Base-by-base conservation (phyloP, 2,888 invertebrate genomes). In the Lasioglossum marginatum region DNA sequence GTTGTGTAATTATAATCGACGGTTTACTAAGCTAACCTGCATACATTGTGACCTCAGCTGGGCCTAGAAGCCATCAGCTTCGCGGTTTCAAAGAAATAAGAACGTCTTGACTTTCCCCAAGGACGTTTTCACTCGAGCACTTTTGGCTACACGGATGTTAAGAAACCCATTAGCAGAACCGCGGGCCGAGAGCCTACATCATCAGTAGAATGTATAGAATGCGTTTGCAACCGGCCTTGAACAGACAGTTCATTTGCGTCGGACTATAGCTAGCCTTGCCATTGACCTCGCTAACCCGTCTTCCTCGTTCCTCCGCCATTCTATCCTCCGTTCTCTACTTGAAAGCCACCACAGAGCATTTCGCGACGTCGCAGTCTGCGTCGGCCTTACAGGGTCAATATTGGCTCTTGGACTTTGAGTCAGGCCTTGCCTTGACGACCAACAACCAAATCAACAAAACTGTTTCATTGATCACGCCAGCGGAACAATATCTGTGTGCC, bases 231-330 rank as follows among this genome's bases (percentile, higher is more conserved):
- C 34, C 37, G 68, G 34, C 37, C 37, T 37, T 37, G 68, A 68
- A 37, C 68, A 37, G 68, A 19, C 68, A 23, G 68, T 68, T 68
- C 68, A 68, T 68, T 68, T 68, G 37, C 37, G 68, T 68, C 68
- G 23, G 68, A 68, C 68, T 68, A 68, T 68, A 68, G 37, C 68
- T 37, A 37, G 37, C 68, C 68, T 68, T 68, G 68, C 68, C 68
- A 68, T 68, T 68, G 68, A 68, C 34, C 68, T 68, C 68, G 68
- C 12, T 19, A 37, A 37, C 37, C 68, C 37, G 37, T 37, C 68
- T 68, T 37, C 37, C 68, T 37, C 68, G 68, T 68, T 68, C 19
- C 68, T 68, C 68, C 19, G 66, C 19, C 34, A 27, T 68, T 37
- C 68, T 37, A 68, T 68, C 37, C 23, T 68, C n/a, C 68, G 37